These are phyloP conservation scores for Cryptus viduatorius DNA, from an alignment of 2,888 invertebrate genomes.

Conservation along the genomic window DNA sequence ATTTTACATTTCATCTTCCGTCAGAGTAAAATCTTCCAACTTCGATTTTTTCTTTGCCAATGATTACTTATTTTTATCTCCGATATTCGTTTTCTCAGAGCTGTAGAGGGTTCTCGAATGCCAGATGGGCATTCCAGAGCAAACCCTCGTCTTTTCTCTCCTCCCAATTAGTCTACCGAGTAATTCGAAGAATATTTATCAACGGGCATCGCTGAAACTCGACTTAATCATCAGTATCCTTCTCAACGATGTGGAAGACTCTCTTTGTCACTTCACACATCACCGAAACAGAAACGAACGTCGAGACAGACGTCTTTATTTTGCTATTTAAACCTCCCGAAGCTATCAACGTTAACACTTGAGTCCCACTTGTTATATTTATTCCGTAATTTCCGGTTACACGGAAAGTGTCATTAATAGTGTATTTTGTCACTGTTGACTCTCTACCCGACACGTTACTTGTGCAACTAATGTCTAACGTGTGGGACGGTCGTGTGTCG, in stretches of 20 bases:
- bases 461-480: not conserved
- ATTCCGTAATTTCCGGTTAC: not conserved
- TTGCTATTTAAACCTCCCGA: not conserved
- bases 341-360: not conserved
- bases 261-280: slow-evolving; percentile 8
- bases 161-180: not conserved
- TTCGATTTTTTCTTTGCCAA: slow-evolving; percentile 10
- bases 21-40: not conserved
- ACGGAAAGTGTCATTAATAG: not conserved
- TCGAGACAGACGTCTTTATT: not conserved
- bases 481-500: not conserved
- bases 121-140: slow-evolving; percentile 59
- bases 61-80: slow-evolving; percentile 43
- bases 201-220: slow-evolving; percentile 8
- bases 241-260: not conserved
- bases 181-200: slow-evolving; percentile 44
- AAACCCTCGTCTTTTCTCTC: slow-evolving; percentile 52
- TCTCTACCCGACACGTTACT: slow-evolving; percentile 8
- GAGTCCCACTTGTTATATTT: not conserved
- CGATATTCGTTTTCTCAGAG: not conserved
- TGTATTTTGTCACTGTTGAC: not conserved
- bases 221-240: slow-evolving; percentile 33
- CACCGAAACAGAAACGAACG: not conserved
- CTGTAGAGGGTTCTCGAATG: slow-evolving; percentile 29
- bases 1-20: not conserved